These are phyloP conservation scores for Archips xylosteana DNA, from an alignment of 2,888 invertebrate species.

Conservation along the genomic window DNA sequence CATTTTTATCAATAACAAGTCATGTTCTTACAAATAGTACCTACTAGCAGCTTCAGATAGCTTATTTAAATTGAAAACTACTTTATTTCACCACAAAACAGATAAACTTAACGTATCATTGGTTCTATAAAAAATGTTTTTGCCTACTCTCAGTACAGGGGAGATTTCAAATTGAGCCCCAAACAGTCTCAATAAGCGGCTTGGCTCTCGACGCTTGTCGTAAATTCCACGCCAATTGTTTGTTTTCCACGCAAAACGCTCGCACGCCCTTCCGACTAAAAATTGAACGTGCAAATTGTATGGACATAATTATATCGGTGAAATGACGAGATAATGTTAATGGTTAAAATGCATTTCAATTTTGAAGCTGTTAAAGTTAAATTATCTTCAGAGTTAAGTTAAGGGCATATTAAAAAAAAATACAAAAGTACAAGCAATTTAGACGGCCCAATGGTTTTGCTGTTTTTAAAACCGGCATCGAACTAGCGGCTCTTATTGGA, in stretches of 20 bases:
- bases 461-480: too few relatives aligned
- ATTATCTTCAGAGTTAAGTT: too few relatives aligned
- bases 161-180: slow-evolving; percentile 68
- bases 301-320: slow-evolving; percentile 7
- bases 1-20: too few relatives aligned
- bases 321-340: too few relatives aligned
- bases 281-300: slow-evolving; percentile 19
- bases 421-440: too few relatives aligned
- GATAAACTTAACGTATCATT: background rate
- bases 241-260: slow-evolving; percentile 72
- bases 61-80: background rate
- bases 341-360: too few relatives aligned
- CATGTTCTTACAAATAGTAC: too few relatives aligned
- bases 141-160: background rate
- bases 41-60: background rate
- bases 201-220: slow-evolving; percentile 73
- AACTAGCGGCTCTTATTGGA: too few relatives aligned
- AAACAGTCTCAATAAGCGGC: slow-evolving; percentile 76
- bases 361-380: too few relatives aligned
- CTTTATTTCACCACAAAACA: background rate
- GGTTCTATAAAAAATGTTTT: background rate
- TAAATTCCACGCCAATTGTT: slow-evolving; percentile 78
- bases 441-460: too few relatives aligned
- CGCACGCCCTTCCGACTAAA: slow-evolving; percentile 50
- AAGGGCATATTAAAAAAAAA: too few relatives aligned